phyloP scores from a whole-genome alignment of 2,888 invertebrate genomes.

The Hydroisotoma schaefferi region DNA sequence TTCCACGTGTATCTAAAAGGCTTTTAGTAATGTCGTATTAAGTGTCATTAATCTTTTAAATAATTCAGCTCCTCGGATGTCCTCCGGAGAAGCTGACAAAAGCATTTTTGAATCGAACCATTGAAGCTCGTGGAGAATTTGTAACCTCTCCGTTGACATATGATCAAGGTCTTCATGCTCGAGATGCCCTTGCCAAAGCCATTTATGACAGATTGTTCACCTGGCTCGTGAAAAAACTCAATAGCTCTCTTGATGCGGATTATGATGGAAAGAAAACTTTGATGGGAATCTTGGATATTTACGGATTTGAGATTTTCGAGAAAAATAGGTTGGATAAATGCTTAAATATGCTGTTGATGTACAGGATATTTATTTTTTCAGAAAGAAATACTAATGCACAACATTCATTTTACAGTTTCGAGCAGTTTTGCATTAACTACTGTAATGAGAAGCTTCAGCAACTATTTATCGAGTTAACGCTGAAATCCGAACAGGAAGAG shows the following conservation, averaged over 20 bases:
- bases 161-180: constrained; percentile 77
- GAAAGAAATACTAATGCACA: too few species aligned
- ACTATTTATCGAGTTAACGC: constrained; percentile 83
- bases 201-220: constrained; percentile 85
- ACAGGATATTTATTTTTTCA: constrained; percentile 6
- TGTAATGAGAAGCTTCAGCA: constrained; percentile 95
- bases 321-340: constrained; percentile 68
- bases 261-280: constrained; percentile 62
- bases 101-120: constrained; percentile 78
- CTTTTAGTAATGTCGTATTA: too few species aligned
- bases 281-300: constrained; percentile 88
- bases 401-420: constrained; percentile 60
- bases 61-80: constrained; percentile 68
- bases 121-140: constrained; percentile 78
- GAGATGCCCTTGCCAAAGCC: constrained; percentile 87
- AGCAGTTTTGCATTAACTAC: constrained; percentile 92
- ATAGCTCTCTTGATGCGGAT: constrained; percentile 65
- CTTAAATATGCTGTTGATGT: background rate
- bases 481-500: constrained; percentile 90
- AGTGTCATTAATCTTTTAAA: background rate
- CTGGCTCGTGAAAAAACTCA: constrained; percentile 80
- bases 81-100: constrained; percentile 63
- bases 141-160: constrained; percentile 74
- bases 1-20: too few species aligned
- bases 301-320: constrained; percentile 90